Percentiles rank a stretch among this genome's conserved stretches.
These are phyloP conservation scores for Brachionus koreanus DNA, from an alignment of 1,140 invertebrate species.

Conservation along the genomic window DNA sequence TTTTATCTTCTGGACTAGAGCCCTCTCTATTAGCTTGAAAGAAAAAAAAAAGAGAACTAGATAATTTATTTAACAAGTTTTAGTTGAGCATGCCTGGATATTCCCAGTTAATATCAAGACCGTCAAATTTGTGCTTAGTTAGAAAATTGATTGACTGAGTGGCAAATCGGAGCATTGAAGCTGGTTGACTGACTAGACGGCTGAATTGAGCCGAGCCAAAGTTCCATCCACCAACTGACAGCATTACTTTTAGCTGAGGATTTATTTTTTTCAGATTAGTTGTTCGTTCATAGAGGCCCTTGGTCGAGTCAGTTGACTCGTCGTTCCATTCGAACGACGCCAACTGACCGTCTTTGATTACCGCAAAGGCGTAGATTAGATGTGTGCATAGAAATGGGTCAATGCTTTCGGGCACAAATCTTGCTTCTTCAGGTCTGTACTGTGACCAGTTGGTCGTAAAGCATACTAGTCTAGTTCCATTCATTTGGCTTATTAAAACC, in stretches of 20 bases:
- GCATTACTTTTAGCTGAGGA: neutral
- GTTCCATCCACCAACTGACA: slow-evolving; percentile 64
- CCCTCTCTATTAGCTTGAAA: slow-evolving; percentile 32
- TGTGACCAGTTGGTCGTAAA: slow-evolving; percentile 89
- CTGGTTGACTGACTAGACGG: slow-evolving; percentile 73
- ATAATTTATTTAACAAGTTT: neutral
- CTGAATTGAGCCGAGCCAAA: slow-evolving; percentile 68
- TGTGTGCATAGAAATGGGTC: slow-evolving; percentile 81
- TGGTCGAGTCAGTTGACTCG: slow-evolving; percentile 60
- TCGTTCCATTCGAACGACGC: slow-evolving; percentile 74
- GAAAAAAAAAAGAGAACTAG: neutral
- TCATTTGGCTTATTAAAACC: neutral
- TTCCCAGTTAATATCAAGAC: slow-evolving; percentile 50
- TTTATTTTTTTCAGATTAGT: slow-evolving; percentile 1
- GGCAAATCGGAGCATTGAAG: slow-evolving; percentile 1
- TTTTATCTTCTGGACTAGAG: slow-evolving; percentile 48
- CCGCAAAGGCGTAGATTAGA: slow-evolving; percentile 87
- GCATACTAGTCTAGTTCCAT: slow-evolving; percentile 63
- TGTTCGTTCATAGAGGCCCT: neutral
- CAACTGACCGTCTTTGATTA: slow-evolving; percentile 64
- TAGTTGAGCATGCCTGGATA: slow-evolving; percentile 46
- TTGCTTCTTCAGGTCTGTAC: slow-evolving; percentile 76
- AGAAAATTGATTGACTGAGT: slow-evolving; percentile 46
- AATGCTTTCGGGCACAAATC: slow-evolving; percentile 80
- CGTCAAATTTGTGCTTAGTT: slow-evolving; percentile 59